Evolutionary conservation across 2,888 invertebrate genomes (phyloP).

Genomic region (Trisateles emortualis): DNA sequence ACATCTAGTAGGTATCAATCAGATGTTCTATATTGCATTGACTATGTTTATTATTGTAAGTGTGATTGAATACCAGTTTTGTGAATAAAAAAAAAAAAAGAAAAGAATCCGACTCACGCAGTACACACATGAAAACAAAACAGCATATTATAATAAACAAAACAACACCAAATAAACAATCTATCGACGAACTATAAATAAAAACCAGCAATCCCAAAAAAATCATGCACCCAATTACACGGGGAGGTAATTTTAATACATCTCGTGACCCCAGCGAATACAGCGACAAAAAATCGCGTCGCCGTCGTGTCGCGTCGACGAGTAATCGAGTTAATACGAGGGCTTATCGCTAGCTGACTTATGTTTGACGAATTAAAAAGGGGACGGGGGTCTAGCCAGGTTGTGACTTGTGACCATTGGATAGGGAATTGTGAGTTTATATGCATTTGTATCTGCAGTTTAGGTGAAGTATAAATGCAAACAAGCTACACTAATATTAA

Average conservation of each 20-base stretch:
- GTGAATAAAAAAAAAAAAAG: too few relatives aligned
- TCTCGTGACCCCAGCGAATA: constrained; percentile 34
- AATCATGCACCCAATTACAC: not conserved
- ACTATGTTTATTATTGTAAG: too few relatives aligned
- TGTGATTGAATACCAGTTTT: too few relatives aligned
- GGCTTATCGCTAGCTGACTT: constrained; percentile 62
- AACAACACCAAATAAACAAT: not conserved
- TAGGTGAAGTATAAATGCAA: too few relatives aligned
- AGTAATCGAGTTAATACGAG: constrained; percentile 70
- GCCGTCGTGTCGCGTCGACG: too few relatives aligned
- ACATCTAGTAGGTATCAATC: too few relatives aligned
- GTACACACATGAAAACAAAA: too few relatives aligned
- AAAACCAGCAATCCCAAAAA: not conserved
- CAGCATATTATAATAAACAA: too few relatives aligned
- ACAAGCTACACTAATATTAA: too few relatives aligned
- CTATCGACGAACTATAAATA: not conserved
- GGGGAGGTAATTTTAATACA: constrained; percentile 24
- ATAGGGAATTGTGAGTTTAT: not conserved
- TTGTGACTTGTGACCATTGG: constrained; percentile 1
- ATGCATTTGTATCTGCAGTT: not conserved
- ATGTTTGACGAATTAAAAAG: constrained; percentile 81
- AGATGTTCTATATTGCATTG: too few relatives aligned
- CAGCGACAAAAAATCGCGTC: constrained; percentile 53
- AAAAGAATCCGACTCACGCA: too few relatives aligned
- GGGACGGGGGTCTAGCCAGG: constrained; percentile 16